Evolutionary conservation across 2,888 invertebrate genomes (phyloP).

Genomic region (Tortrix viridana): DNA sequence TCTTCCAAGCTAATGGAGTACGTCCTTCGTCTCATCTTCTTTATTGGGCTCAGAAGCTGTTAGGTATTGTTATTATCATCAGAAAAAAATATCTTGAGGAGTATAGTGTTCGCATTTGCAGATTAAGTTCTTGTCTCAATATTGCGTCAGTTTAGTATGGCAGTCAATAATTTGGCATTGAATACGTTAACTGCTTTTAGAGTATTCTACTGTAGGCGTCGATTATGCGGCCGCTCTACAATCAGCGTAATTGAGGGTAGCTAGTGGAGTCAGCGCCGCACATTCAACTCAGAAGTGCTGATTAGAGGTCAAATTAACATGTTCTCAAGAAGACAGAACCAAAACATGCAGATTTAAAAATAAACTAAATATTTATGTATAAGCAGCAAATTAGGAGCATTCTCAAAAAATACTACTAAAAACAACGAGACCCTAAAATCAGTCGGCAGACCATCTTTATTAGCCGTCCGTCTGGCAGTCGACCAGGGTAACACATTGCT

Average conservation of each 20-base stretch:
- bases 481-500: too few relatives aligned
- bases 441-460: too few relatives aligned
- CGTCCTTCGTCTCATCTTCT: neutral
- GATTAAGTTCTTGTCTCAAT: too few relatives aligned
- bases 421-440: too few relatives aligned
- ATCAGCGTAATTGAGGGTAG: constrained; percentile 35
- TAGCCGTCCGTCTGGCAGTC: too few relatives aligned
- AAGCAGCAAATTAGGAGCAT: too few relatives aligned
- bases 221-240: constrained; percentile 31
- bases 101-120: neutral
- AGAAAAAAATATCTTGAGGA: neutral
- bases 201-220: constrained; percentile 22
- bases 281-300: constrained; percentile 22
- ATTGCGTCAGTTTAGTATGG: neutral
- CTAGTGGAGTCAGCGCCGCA: constrained; percentile 8
- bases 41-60: neutral
- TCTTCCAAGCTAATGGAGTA: constrained; percentile 19
- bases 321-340: neutral
- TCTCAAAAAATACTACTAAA: too few relatives aligned
- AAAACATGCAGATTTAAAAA: neutral
- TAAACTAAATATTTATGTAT: too few relatives aligned
- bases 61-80: too few relatives aligned
- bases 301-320: constrained; percentile 17
- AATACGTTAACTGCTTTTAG: constrained; percentile 29
- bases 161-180: neutral